Conservation (phyloP, 2,797 vertebrate genomes). For the Sebastes variabilis region DNA sequence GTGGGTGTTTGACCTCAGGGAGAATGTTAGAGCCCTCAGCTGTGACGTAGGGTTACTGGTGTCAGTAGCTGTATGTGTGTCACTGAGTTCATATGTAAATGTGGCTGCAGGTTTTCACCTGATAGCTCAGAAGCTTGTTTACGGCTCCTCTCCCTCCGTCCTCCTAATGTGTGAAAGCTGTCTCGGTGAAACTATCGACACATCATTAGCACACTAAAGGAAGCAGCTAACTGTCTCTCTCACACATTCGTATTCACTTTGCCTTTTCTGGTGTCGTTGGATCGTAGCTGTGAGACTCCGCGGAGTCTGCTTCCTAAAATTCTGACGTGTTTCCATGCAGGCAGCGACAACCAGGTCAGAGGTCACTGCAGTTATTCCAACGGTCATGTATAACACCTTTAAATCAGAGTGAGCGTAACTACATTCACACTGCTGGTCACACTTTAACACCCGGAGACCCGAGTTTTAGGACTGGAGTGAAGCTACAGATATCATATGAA, state of each 20-base stretch:
- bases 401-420: background rate
- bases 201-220: conserved; percentile 33
- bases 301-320: conserved; percentile 1
- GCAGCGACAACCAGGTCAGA: no score
- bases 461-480: no score
- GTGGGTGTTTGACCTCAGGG: background rate
- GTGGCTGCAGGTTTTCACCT: background rate
- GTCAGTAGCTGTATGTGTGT: background rate
- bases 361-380: background rate
- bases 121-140: conserved; percentile 9
- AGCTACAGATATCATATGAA: no score
- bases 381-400: background rate
- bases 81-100: conserved; percentile 15
- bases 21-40: background rate
- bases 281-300: conserved; percentile 16
- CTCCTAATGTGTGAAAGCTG: conserved; percentile 4
- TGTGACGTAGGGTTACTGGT: background rate
- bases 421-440: background rate
- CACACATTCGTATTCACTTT: background rate
- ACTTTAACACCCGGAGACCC: no score
- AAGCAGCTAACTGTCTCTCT: background rate
- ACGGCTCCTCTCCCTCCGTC: background rate
- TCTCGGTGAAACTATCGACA: background rate
- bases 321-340: background rate
- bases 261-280: background rate